Evolutionary conservation across 64 coral and sea anemone species (phyloP).

Genomic region (Montipora capricornis): DNA sequence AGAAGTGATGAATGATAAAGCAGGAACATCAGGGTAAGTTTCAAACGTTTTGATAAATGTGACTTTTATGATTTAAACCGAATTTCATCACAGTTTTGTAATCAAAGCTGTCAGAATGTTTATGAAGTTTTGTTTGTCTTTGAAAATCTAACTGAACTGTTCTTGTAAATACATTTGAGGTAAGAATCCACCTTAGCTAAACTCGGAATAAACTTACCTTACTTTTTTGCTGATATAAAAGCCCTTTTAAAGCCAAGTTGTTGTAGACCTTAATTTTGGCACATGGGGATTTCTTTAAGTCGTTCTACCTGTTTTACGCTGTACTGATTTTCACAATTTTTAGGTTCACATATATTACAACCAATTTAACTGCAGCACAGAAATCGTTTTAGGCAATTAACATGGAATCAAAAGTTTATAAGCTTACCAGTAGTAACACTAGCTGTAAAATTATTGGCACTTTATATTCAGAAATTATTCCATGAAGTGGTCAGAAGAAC

Average conservation of each 20-base stretch:
- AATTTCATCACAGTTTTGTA: slow-evolving; percentile 12
- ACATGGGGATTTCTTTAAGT: background rate
- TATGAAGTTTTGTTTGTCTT: background rate
- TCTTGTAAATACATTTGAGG: background rate
- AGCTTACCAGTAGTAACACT: slow-evolving; percentile 12
- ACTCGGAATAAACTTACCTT: background rate
- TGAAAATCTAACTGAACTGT: background rate
- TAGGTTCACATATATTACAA: background rate
- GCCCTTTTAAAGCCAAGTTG: background rate
- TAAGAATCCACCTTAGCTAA: background rate
- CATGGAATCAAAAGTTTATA: slow-evolving; percentile 9
- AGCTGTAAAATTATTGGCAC: background rate
- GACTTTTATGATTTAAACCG: slow-evolving; percentile 38
- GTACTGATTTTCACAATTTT: background rate
- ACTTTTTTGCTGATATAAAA: background rate
- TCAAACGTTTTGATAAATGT: background rate
- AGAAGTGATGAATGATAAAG: slow-evolving; percentile 33
- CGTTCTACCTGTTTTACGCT: background rate
- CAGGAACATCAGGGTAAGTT: slow-evolving; percentile 58
- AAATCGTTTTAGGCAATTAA: background rate
- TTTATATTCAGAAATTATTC: slow-evolving; percentile 35
- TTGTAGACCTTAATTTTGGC: background rate
- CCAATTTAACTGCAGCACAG: background rate
- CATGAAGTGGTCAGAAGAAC: slow-evolving; percentile 53
- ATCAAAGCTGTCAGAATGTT: background rate